A percentile compares a stretch with the other conserved stretches of the same genome.
Conservation (phyloP, 2,888 invertebrate species). For the Cosmia trapezina region DNA sequence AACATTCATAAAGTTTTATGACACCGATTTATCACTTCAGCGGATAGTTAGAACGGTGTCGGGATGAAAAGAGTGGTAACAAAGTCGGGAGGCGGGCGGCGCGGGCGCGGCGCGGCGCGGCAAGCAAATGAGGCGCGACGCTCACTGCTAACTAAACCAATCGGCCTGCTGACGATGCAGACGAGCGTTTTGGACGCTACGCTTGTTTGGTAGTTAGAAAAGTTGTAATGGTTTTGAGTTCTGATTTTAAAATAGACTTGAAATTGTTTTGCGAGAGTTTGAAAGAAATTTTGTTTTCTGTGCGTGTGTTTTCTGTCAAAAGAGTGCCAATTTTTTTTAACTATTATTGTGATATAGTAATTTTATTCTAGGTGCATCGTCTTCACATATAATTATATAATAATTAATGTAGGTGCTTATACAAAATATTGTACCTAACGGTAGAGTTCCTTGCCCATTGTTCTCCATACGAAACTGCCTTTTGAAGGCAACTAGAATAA, state of each 20-base stretch:
- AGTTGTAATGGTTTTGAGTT: neutral
- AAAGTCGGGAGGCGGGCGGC: conserved; percentile 75
- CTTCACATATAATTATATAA: too few species aligned
- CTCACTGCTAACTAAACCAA: conserved; percentile 90
- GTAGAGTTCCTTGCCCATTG: too few species aligned
- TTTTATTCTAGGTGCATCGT: too few species aligned
- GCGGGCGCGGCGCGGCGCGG: conserved; percentile 74
- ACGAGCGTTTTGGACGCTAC: conserved; percentile 72
- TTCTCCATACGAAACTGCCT: too few species aligned
- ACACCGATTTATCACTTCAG: conserved; percentile 83
- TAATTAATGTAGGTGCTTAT: too few species aligned
- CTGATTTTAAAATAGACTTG: neutral
- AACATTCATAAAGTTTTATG: conserved; percentile 72
- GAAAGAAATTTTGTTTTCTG: neutral
- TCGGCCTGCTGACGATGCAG: conserved; percentile 76
- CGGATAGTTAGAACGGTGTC: conserved; percentile 84
- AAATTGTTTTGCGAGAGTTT: neutral
- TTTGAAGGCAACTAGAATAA: too few species aligned
- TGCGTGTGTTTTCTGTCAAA: too few species aligned
- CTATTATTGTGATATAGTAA: too few species aligned
- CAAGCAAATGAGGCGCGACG: conserved; percentile 90
- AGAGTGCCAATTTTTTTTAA: too few species aligned
- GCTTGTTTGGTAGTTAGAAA: neutral
- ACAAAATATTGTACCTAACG: too few species aligned
- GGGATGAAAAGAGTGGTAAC: conserved; percentile 88